A percentile compares a stretch with the other conserved stretches of the same genome.
Evolutionary conservation across 2,888 invertebrate genomes (phyloP).

Genomic region (Willowsia nigromaculata): DNA sequence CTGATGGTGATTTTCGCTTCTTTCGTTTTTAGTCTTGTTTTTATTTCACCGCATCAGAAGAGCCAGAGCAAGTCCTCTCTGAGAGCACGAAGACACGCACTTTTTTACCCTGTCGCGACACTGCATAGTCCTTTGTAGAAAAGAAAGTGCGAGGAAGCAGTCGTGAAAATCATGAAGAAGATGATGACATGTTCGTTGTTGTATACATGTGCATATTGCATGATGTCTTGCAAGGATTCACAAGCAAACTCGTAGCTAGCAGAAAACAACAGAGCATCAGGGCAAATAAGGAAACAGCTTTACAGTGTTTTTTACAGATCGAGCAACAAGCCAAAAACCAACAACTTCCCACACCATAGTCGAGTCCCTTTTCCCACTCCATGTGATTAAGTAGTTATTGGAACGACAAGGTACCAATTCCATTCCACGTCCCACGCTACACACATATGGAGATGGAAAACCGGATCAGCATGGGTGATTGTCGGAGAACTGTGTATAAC

Average conservation of each 20-base stretch:
- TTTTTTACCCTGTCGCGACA: background rate
- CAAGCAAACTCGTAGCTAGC: background rate
- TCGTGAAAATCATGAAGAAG: background rate
- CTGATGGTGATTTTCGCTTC: background rate
- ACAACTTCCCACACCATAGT: background rate
- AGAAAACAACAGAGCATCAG: background rate
- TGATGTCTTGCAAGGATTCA: too few relatives aligned
- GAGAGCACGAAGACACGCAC: background rate
- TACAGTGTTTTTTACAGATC: background rate
- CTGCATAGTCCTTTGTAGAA: background rate
- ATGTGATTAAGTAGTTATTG: background rate
- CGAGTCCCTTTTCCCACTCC: background rate
- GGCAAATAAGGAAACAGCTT: background rate
- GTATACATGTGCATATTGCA: background rate
- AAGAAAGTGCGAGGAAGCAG: background rate
- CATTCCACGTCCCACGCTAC: background rate
- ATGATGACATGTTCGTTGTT: background rate
- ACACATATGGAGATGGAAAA: too few relatives aligned
- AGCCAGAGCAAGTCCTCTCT: background rate
- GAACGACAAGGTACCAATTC: conserved; percentile 12
- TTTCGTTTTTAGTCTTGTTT: background rate
- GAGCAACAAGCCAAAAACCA: conserved; percentile 33
- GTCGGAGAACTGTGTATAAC: too few relatives aligned
- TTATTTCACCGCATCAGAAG: background rate
- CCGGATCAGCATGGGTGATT: conserved; percentile 1